Conservation (phyloP, 1,140 invertebrate genomes). For the Teleopsis dalmanni region DNA sequence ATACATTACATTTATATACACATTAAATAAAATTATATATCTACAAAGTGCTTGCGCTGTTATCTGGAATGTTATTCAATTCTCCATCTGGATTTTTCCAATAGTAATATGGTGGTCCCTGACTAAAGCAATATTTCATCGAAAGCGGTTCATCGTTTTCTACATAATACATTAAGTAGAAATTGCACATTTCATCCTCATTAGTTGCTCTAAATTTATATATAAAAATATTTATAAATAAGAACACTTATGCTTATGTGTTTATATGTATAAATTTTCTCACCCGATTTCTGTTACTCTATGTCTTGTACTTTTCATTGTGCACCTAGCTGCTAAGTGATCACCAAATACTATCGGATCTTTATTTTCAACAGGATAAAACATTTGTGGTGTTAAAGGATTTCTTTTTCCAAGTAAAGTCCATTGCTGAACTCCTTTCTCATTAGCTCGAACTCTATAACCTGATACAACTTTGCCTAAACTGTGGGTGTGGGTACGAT, state of each 20-base stretch:
- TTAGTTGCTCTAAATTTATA: constrained; percentile 63
- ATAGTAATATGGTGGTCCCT: constrained; percentile 72
- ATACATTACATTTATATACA: no score
- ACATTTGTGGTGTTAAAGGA: constrained; percentile 91
- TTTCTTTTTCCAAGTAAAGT: constrained; percentile 81
- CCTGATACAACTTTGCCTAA: constrained; percentile 81
- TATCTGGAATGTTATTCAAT: constrained; percentile 72
- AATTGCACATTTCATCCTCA: constrained; percentile 98
- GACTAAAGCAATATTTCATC: constrained; percentile 78
- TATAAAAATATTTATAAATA: background rate
- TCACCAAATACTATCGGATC: constrained; percentile 60
- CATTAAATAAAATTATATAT: no score
- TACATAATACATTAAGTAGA: constrained; percentile 98
- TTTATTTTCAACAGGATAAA: constrained; percentile 74
- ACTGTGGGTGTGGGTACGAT: constrained; percentile 86
- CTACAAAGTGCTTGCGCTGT: constrained; percentile 54
- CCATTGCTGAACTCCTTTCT: constrained; percentile 61
- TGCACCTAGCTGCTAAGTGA: constrained; percentile 80
- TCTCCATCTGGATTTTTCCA: constrained; percentile 59
- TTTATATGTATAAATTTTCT: no score
- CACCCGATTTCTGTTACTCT: constrained; percentile 71
- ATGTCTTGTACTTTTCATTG: constrained; percentile 69
- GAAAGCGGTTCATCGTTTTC: constrained; percentile 64
- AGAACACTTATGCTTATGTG: background rate
- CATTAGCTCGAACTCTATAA: constrained; percentile 62